phyloP scores from a whole-genome alignment of 2,797 vertebrate genomes.

The Neostethus bicornis region DNA sequence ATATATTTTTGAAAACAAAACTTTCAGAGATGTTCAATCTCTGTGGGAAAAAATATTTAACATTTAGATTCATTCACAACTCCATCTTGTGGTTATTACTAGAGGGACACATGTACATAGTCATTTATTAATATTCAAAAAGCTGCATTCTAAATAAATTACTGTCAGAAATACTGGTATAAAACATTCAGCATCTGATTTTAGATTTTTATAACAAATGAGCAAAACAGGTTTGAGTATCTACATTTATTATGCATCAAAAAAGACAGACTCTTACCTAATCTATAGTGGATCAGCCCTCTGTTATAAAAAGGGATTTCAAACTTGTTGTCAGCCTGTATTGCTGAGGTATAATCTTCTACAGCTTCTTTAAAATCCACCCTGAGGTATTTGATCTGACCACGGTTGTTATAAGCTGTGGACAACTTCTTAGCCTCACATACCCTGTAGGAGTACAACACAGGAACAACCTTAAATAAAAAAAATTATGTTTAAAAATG shows the following conservation, averaged over 20 bases:
- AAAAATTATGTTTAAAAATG: no score
- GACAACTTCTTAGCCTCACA: constrained; percentile 78
- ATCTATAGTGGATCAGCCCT: constrained; percentile 88
- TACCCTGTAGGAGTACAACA: constrained; percentile 54
- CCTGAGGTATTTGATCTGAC: constrained; percentile 89
- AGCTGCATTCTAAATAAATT: no score
- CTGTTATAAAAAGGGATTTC: constrained; percentile 93
- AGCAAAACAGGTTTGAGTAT: not conserved
- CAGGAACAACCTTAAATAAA: not conserved
- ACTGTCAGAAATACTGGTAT: not conserved
- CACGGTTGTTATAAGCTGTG: constrained; percentile 89
- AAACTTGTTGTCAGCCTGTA: constrained; percentile 78
- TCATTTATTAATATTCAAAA: not conserved
- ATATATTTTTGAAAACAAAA: no score
- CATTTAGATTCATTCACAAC: constrained; percentile 23
- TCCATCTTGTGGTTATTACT: constrained; percentile 59
- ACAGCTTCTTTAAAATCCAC: constrained; percentile 93
- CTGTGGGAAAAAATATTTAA: not conserved
- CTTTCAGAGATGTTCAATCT: no score
- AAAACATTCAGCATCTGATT: not conserved
- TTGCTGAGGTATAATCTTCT: constrained; percentile 88
- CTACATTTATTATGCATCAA: not conserved
- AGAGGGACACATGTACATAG: constrained; percentile 11
- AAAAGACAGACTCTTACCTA: constrained; percentile 79
- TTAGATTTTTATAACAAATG: not conserved